Percentiles rank a stretch among this genome's conserved stretches.
These are phyloP conservation scores for Cyanoderma ruficeps DNA, from an alignment of 2,113 vertebrate species.

Conservation along the genomic window DNA sequence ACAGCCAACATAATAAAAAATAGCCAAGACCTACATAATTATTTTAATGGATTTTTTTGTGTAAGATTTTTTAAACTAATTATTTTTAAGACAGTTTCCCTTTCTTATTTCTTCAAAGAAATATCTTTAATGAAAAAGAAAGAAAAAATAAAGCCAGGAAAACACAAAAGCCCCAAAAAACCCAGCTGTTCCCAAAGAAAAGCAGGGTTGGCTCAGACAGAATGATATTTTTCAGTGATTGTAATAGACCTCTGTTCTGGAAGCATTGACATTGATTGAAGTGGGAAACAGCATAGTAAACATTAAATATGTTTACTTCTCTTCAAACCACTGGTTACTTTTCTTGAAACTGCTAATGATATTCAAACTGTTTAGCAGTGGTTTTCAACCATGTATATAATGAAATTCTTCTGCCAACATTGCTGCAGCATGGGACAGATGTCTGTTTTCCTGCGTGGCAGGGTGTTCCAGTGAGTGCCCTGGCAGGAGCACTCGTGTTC, in stretches of 20 bases:
- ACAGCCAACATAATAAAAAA: neutral
- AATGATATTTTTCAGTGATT: neutral
- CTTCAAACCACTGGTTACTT: neutral
- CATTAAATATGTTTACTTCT: neutral
- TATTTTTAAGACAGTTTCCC: neutral
- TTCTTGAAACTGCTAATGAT: neutral
- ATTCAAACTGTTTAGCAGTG: neutral
- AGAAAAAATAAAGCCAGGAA: neutral
- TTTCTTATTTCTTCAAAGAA: neutral
- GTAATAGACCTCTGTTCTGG: neutral
- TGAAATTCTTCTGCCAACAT: neutral
- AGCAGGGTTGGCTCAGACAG: neutral
- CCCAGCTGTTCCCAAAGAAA: neutral
- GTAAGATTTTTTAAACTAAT: neutral
- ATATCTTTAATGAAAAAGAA: neutral
- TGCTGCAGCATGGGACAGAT: accelerated
- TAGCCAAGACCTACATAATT: neutral
- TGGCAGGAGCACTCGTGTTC: accelerated
- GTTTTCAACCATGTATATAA: accelerated
- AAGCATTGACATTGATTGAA: neutral
- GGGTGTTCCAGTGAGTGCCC: neutral
- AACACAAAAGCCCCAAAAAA: neutral
- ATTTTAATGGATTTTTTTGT: neutral
- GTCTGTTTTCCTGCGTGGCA: neutral
- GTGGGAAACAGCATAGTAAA: neutral